Evolutionary conservation across 2,797 vertebrate genomes (phyloP).

Genomic region (Hemibagrus guttatus): DNA sequence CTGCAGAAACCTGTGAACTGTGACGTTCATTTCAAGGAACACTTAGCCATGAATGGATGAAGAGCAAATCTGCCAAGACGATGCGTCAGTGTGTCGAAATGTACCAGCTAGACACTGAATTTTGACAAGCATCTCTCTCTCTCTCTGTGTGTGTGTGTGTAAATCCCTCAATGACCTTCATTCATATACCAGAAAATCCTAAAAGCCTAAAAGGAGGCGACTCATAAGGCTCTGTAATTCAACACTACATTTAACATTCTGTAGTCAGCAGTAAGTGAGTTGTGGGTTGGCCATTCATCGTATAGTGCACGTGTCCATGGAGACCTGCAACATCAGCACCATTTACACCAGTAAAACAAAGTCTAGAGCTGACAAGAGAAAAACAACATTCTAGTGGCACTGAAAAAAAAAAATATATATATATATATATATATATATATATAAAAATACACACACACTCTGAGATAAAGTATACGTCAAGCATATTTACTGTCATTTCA

Average conservation of each 20-base stretch:
- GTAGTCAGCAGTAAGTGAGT: constrained; percentile 44
- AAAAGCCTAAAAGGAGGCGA: not conserved
- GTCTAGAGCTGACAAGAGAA: not conserved
- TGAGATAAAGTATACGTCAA: not conserved
- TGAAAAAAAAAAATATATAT: too few species aligned
- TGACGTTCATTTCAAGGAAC: constrained; percentile 62
- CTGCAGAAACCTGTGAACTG: constrained; percentile 43
- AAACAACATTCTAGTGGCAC: constrained; percentile 1
- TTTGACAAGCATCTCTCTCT: constrained; percentile 19
- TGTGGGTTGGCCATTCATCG: constrained; percentile 45
- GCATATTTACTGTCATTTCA: not conserved
- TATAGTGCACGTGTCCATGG: constrained; percentile 48
- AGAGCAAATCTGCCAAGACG: constrained; percentile 55
- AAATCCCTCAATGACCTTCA: constrained; percentile 4
- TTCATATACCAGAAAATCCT: not conserved
- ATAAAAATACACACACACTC: not conserved
- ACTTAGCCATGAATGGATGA: constrained; percentile 43
- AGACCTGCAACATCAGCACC: constrained; percentile 62
- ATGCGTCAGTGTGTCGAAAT: constrained; percentile 58
- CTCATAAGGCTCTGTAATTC: constrained; percentile 34
- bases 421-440: not conserved
- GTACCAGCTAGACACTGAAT: constrained; percentile 29
- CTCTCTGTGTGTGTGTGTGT: not conserved
- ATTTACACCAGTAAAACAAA: constrained; percentile 15
- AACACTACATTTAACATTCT: constrained; percentile 40